phyloP scores from a whole-genome alignment of 2,113 vertebrate species.

The Okapia johnstoni region DNA sequence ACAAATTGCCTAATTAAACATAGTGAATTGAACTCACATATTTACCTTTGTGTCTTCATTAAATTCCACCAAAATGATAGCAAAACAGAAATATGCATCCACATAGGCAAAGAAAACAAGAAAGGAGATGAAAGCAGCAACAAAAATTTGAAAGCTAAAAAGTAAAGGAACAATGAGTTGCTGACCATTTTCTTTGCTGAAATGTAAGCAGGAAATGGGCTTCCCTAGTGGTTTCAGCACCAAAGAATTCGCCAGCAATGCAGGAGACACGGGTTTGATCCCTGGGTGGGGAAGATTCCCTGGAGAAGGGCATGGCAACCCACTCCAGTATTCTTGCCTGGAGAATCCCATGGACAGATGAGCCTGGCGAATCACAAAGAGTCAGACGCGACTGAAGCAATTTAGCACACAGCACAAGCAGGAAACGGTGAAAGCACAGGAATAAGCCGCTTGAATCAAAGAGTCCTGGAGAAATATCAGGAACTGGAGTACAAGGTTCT shows the following conservation, averaged over 20 bases:
- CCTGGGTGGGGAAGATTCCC: background rate
- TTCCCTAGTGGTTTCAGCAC: background rate
- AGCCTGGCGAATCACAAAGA: background rate
- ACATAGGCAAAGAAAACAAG: background rate
- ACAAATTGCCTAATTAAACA: background rate
- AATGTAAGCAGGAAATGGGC: background rate
- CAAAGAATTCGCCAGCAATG: background rate
- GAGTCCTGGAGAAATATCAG: background rate
- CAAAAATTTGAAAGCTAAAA: background rate
- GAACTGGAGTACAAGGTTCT: background rate
- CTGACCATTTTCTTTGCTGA: background rate
- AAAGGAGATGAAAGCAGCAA: background rate
- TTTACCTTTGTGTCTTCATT: background rate
- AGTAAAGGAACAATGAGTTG: background rate
- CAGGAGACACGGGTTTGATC: background rate
- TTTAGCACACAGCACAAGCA: background rate
- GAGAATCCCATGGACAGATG: background rate
- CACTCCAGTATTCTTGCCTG: background rate
- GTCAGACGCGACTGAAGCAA: background rate
- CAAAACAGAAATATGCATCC: background rate
- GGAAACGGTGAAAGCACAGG: background rate
- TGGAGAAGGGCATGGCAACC: background rate
- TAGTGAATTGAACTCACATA: background rate
- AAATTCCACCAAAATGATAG: background rate
- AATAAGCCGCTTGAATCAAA: background rate